Conservation (phyloP, 2,113 vertebrate species). For the Ageneiosus marmoratus region DNA sequence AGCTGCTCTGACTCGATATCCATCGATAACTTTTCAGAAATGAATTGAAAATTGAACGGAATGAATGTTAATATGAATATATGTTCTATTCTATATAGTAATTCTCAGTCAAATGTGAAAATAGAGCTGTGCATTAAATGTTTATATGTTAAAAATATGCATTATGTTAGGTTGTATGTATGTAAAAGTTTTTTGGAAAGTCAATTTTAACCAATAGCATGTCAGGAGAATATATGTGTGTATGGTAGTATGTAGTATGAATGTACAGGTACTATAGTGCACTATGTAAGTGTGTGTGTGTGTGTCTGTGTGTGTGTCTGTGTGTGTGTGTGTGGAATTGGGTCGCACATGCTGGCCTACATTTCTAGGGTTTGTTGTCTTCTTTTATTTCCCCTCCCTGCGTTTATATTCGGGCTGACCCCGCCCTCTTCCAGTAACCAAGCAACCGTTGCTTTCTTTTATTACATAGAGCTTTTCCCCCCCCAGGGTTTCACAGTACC, state of each 20-base stretch:
- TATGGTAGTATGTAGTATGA: no score
- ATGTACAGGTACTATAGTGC: neutral
- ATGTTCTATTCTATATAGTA: neutral
- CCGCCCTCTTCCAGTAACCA: conserved; percentile 50
- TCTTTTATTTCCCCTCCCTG: conserved; percentile 56
- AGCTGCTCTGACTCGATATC: no score
- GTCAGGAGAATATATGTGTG: neutral
- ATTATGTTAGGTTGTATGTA: neutral
- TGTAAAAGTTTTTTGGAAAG: neutral
- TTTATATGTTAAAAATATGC: no score
- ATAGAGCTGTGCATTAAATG: neutral
- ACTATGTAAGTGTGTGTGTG: neutral
- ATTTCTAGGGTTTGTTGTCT: conserved; percentile 66
- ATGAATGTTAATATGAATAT: neutral
- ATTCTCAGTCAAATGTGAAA: neutral
- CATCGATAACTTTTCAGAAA: no score
- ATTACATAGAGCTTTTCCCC: neutral
- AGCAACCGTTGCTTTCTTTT: conserved; percentile 23
- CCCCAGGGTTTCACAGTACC: neutral
- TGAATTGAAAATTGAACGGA: no score
- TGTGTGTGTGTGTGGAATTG: conserved; percentile 56
- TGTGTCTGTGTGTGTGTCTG: conserved; percentile 36
- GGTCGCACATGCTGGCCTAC: conserved; percentile 65
- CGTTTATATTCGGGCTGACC: conserved; percentile 58
- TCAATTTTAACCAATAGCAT: neutral